These are phyloP conservation scores for Hestina assimilis DNA, from an alignment of 1,140 invertebrate genomes.

Conservation along the genomic window DNA sequence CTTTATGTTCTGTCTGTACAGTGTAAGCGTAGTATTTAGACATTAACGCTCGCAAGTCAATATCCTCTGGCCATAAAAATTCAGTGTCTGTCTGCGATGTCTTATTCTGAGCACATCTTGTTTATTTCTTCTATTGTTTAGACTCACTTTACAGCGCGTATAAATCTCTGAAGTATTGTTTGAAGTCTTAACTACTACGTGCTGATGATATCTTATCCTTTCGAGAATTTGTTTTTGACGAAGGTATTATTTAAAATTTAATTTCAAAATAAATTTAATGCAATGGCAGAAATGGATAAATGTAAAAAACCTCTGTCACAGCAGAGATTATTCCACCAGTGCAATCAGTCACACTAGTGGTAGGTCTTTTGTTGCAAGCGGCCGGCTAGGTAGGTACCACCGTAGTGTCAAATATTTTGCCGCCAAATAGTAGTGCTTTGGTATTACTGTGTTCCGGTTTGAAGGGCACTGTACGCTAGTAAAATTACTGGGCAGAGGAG, in stretches of 20 bases:
- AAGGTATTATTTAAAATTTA: neutral
- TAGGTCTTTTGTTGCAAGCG: too few species aligned
- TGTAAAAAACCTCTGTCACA: too few species aligned
- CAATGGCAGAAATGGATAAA: too few species aligned
- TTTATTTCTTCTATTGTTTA: constrained; percentile 21
- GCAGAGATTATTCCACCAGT: too few species aligned
- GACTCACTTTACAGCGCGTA: constrained; percentile 22
- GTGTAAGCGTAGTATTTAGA: neutral
- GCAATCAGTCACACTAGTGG: too few species aligned
- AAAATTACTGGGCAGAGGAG: too few species aligned
- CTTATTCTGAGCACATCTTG: constrained; percentile 22
- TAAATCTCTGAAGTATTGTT: constrained; percentile 32
- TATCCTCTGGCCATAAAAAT: constrained; percentile 16
- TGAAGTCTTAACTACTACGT: constrained; percentile 23
- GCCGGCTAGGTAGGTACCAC: too few species aligned
- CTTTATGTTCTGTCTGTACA: neutral
- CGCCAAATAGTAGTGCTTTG: too few species aligned
- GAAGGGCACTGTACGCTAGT: too few species aligned
- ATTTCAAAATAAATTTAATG: too few species aligned
- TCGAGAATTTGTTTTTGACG: neutral
- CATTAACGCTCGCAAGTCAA: constrained; percentile 5
- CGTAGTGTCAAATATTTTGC: too few species aligned
- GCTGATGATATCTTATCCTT: neutral
- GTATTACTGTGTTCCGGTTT: too few species aligned
- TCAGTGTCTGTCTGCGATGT: constrained; percentile 12